Percentiles rank a stretch among this genome's conserved stretches.
Evolutionary conservation across 2,797 vertebrate species (phyloP).

Genomic region (Sphaeramia orbicularis): DNA sequence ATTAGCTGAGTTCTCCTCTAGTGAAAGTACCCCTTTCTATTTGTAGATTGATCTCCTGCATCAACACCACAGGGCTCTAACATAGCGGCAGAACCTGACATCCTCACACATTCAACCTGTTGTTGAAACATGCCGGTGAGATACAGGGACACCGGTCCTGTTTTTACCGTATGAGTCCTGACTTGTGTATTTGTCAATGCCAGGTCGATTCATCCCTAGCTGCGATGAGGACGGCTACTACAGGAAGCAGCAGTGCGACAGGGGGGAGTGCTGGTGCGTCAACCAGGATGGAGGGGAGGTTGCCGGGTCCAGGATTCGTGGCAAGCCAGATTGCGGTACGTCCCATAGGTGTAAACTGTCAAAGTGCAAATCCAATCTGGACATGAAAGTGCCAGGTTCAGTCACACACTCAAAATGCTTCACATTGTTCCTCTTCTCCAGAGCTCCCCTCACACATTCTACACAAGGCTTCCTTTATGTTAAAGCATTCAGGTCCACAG

Average conservation of each 20-base stretch:
- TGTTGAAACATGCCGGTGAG: too few species aligned
- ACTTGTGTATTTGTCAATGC: conserved; percentile 17
- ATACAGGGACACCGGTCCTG: background rate
- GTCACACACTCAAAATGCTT: conserved; percentile 8
- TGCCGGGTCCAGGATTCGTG: conserved; percentile 89
- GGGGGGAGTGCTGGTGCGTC: conserved; percentile 95
- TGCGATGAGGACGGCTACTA: conserved; percentile 98
- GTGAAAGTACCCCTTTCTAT: too few species aligned
- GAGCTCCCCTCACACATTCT: conserved; percentile 43
- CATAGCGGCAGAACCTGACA: too few species aligned
- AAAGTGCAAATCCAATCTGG: conserved; percentile 7
- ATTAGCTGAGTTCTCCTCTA: too few species aligned
- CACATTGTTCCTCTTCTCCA: conserved; percentile 25
- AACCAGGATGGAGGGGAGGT: conserved; percentile 93
- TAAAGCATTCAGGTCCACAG: conserved; percentile 65
- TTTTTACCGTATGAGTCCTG: conserved; percentile 6
- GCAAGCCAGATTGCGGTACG: conserved; percentile 95
- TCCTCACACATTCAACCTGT: too few species aligned
- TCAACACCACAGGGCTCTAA: too few species aligned
- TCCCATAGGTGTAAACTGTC: conserved; percentile 10
- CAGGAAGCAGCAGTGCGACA: conserved; percentile 94
- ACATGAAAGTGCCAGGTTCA: conserved; percentile 29
- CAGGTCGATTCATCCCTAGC: conserved; percentile 95
- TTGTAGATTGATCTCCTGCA: too few species aligned
- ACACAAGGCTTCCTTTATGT: conserved; percentile 80